Base-by-base conservation (phyloP, 1,140 invertebrate genomes). In the Platyscapa corneri region DNA sequence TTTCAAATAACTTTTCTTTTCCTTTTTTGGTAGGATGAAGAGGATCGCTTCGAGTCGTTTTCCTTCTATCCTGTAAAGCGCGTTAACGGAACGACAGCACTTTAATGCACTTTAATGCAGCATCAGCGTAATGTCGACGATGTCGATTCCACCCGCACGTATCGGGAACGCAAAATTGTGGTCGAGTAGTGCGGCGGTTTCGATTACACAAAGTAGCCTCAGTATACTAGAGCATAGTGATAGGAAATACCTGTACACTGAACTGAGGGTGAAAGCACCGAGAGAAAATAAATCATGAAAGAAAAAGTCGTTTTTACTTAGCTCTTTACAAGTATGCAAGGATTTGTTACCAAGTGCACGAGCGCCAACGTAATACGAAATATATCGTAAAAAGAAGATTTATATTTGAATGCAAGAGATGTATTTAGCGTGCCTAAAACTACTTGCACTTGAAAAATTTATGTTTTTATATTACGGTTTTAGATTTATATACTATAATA, bases 121-220 rank as follows among this genome's bases (percentile, higher is more conserved):
- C 5, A 42, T 74, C 23, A 27, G 39, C 7, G 37, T 3, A 74
- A 74, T 37, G 70, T 42, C 20, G 30, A 39, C 2, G 6, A n/a
- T 39, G 34, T 64, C 30, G 56, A 64, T 64, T 79, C 34, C 56
- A 32, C 10, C 16, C 27, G 1, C 14, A 56, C 10, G 30, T 77
- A 34, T 34, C 30, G 75, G 2, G 14, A 37, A 23, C 3, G 30
- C 18, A 64, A 79, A 79, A 79, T 79, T 39, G 34, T 42, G 56
- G 77, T 64, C 34, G 34, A 79, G 75, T 14, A 39, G 56, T n/a
- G 8, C 23, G 5, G 60, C 39, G 39, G 79, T 46, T 81, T 81
- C 60, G 79, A 81, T 81, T 81, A 81, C 64, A 42, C 60, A 65
- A 42, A 81, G 79, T 67, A 49, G 27, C n/a, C 18, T 27, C 23